Percentiles rank a stretch among this genome's conserved stretches.
Conservation (phyloP, 2,888 invertebrate species). For the Drosophila neonasuta region DNA sequence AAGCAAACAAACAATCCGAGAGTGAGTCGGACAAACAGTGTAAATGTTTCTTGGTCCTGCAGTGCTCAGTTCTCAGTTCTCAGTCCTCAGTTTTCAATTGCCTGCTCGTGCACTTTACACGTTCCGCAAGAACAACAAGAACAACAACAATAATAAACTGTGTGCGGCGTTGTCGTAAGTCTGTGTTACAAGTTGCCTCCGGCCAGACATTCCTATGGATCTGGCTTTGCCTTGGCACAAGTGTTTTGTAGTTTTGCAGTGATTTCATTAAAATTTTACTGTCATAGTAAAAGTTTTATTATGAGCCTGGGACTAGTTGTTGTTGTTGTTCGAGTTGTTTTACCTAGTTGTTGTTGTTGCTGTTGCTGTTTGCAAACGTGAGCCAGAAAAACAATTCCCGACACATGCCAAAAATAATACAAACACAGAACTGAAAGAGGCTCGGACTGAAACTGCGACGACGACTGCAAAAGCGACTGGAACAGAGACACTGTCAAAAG, state of each 20-base stretch:
- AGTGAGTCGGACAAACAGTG: slow-evolving; percentile 17
- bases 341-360: slow-evolving; percentile 19
- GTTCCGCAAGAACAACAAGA: slow-evolving; percentile 31
- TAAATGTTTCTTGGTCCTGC: slow-evolving; percentile 19
- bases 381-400: slow-evolving; percentile 57
- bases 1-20: slow-evolving; percentile 3
- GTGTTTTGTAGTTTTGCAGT: slow-evolving; percentile 67
- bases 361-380: slow-evolving; percentile 52
- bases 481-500: slow-evolving; percentile 36
- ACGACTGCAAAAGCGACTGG: slow-evolving; percentile 5
- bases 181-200: slow-evolving; percentile 22
- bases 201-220: slow-evolving; percentile 21
- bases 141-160: slow-evolving; percentile 23
- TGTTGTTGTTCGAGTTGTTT: slow-evolving; percentile 3
- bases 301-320: slow-evolving; percentile 51
- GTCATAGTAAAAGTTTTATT: slow-evolving; percentile 73
- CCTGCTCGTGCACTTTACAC: slow-evolving; percentile 55
- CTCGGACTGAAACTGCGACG: slow-evolving; percentile 10
- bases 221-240: slow-evolving; percentile 38
- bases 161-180: slow-evolving; percentile 20
- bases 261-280: slow-evolving; percentile 74
- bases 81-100: slow-evolving; percentile 32
- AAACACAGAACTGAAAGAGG: slow-evolving; percentile 30
- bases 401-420: slow-evolving; percentile 54
- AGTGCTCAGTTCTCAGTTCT: slow-evolving; percentile 29